Conservation (phyloP, 2,113 vertebrate genomes). For the Gymnobelideus leadbeateri region DNA sequence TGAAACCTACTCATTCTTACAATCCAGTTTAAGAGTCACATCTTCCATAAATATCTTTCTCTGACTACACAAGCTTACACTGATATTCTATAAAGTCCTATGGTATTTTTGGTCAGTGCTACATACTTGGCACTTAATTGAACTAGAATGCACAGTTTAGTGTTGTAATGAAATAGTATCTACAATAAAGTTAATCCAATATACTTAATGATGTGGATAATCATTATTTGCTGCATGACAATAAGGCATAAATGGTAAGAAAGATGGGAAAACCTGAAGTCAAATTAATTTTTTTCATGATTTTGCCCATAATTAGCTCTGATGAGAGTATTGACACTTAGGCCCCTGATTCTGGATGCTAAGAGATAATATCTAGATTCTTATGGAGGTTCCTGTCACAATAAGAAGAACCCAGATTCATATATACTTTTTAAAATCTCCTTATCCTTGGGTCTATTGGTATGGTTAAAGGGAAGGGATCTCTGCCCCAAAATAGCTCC, state of each 20-base stretch:
- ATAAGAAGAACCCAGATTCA: not conserved
- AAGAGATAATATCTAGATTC: not conserved
- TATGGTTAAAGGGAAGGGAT: not conserved
- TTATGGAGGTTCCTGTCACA: not conserved
- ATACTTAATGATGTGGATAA: not conserved
- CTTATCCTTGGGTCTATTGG: not conserved
- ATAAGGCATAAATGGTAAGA: not conserved
- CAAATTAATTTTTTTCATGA: not conserved
- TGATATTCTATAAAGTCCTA: not conserved
- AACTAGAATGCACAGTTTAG: not conserved
- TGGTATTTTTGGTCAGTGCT: not conserved
- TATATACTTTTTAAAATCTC: not conserved
- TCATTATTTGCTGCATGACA: not conserved
- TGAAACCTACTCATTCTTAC: not conserved
- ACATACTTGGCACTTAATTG: not conserved
- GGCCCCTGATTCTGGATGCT: not conserved
- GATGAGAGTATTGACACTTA: not conserved
- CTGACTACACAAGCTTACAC: not conserved
- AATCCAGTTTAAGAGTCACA: not conserved
- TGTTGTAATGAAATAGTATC: not conserved
- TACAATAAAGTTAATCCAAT: not conserved
- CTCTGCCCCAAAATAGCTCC: not conserved
- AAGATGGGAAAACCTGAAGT: not conserved
- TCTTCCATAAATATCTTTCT: not conserved
- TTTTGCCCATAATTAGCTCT: not conserved